phyloP scores from a whole-genome alignment of 92 coral and sea anemone species.

The Phenganax marumi region DNA sequence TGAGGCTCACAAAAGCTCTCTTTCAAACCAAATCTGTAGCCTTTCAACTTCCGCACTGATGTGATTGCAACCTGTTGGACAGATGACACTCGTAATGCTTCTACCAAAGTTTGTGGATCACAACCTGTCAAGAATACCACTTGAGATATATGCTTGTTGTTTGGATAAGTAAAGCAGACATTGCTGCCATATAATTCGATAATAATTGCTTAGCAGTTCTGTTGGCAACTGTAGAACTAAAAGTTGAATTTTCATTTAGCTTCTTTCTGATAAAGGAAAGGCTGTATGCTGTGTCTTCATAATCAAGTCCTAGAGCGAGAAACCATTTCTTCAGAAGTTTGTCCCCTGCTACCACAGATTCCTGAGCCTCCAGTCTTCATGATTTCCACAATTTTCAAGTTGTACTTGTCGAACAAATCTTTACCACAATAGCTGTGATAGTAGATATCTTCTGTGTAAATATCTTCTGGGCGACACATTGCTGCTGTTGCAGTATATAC shows the following conservation, averaged over 20 bases:
- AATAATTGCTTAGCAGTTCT: constrained; percentile 7
- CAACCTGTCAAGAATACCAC: not conserved
- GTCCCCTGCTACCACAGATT: constrained; percentile 9
- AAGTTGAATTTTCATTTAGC: constrained; percentile 13
- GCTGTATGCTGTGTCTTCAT: not conserved
- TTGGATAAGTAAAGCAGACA: constrained; percentile 20
- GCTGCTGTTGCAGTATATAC: constrained; percentile 9
- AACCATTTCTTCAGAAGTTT: constrained; percentile 10
- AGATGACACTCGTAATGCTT: not conserved
- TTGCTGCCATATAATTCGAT: not conserved
- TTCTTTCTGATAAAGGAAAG: constrained; percentile 5
- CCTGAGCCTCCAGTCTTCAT: constrained; percentile 6
- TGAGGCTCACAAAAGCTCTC: not conserved
- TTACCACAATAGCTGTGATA: constrained; percentile 13
- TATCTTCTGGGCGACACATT: constrained; percentile 12
- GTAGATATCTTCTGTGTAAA: constrained; percentile 2
- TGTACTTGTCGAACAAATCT: constrained; percentile 9
- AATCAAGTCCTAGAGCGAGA: constrained; percentile 3
- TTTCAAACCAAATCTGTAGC: not conserved
- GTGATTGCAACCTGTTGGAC: constrained; percentile 3
- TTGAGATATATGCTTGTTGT: not conserved
- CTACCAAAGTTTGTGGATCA: constrained; percentile 7
- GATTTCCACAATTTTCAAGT: constrained; percentile 9
- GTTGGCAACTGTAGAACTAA: constrained; percentile 10
- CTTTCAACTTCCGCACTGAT: not conserved